Conservation (phyloP, 2,888 invertebrate species). For the Labia minor region DNA sequence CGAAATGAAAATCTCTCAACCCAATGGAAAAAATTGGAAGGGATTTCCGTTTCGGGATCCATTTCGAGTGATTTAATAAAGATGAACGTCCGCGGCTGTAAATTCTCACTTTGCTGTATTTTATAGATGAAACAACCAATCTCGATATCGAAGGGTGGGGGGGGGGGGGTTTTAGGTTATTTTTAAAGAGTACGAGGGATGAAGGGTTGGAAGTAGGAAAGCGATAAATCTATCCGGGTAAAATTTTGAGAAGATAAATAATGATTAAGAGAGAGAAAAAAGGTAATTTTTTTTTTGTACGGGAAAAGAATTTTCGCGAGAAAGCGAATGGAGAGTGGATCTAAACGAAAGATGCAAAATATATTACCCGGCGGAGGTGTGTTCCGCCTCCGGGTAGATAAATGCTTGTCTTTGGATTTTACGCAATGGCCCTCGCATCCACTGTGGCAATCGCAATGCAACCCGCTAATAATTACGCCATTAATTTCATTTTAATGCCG, state of each 20-base stretch:
- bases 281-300: background rate
- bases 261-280: background rate
- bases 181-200: slow-evolving; percentile 1
- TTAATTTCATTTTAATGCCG: background rate
- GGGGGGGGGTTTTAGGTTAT: background rate
- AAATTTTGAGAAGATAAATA: slow-evolving; percentile 5
- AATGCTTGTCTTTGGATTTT: slow-evolving; percentile 2
- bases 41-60: too few relatives aligned
- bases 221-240: background rate
- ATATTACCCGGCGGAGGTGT: background rate
- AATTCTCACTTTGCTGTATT: too few relatives aligned
- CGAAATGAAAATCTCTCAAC: too few relatives aligned
- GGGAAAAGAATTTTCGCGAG: background rate
- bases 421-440: background rate
- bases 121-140: too few relatives aligned
- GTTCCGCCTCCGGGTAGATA: background rate
- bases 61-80: too few relatives aligned
- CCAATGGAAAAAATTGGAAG: too few relatives aligned
- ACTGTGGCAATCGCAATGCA: background rate
- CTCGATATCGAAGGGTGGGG: too few relatives aligned
- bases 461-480: background rate
- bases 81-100: too few relatives aligned
- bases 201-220: too few relatives aligned
- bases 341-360: background rate
- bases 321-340: background rate